Percentiles rank a stretch among this genome's conserved stretches.
Conservation (phyloP, 2,113 vertebrate genomes). For the Heliornis fulica region DNA sequence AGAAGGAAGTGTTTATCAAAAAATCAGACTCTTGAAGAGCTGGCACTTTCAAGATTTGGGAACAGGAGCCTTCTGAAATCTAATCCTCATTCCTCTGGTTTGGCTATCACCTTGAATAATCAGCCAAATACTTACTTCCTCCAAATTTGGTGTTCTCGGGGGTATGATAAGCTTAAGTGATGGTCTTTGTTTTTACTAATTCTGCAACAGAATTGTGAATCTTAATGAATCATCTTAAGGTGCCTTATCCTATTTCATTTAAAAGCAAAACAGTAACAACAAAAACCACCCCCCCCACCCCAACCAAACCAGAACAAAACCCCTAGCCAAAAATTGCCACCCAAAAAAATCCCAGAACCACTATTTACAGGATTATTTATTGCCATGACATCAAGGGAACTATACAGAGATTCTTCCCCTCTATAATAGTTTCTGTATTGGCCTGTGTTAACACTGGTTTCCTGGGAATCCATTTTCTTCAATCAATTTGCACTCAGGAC, state of each 20-base stretch:
- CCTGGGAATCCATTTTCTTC: background rate
- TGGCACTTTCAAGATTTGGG: background rate
- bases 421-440: background rate
- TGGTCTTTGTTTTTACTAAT: background rate
- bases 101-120: background rate
- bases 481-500: background rate
- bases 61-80: background rate
- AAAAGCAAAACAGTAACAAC: background rate
- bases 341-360: too few species aligned
- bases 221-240: background rate
- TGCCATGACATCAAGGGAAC: background rate
- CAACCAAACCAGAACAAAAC: background rate
- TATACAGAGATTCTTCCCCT: background rate
- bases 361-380: background rate
- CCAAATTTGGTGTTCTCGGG: background rate
- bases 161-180: background rate
- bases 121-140: background rate
- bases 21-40: background rate
- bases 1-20: background rate
- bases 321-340: too few species aligned
- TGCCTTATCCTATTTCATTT: background rate
- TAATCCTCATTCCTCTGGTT: background rate
- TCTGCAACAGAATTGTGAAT: background rate
- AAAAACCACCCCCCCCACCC: fast-evolving
- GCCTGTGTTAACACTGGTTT: background rate